Evolutionary conservation across 1,140 invertebrate genomes (phyloP).

Genomic region (Nixonia krombeini): DNA sequence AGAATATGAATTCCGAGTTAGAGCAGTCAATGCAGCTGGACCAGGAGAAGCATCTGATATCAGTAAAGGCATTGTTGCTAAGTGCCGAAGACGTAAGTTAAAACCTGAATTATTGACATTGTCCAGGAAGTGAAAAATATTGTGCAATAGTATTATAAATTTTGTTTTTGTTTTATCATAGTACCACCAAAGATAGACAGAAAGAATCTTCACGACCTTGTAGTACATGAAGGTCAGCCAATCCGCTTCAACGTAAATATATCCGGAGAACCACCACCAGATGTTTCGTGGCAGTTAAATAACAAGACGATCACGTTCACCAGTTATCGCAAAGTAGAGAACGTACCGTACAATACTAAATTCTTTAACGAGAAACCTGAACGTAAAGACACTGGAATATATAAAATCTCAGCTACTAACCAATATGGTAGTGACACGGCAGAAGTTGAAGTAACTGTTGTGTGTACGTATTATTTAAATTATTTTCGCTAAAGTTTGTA

Average conservation of each 20-base stretch:
- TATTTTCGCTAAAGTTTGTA: no score
- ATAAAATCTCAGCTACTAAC: conserved; percentile 88
- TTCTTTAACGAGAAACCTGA: conserved; percentile 86
- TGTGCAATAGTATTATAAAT: no score
- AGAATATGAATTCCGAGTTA: conserved; percentile 90
- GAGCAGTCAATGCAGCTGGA: conserved; percentile 85
- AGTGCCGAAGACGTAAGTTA: conserved; percentile 89
- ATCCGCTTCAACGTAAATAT: conserved; percentile 89
- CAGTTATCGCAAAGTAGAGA: conserved; percentile 79
- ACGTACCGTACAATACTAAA: conserved; percentile 89
- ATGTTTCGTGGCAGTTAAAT: conserved; percentile 80
- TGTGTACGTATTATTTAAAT: conserved; percentile 77
- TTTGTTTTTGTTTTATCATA: no score
- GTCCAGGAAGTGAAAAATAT: no score
- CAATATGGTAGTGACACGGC: conserved; percentile 90
- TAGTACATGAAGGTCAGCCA: conserved; percentile 86
- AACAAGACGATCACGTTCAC: conserved; percentile 74
- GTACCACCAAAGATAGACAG: conserved; percentile 94
- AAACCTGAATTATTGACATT: no score
- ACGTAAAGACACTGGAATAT: conserved; percentile 87
- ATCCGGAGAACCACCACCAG: conserved; percentile 86
- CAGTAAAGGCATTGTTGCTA: conserved; percentile 83
- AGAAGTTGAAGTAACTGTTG: conserved; percentile 91
- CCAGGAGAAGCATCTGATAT: conserved; percentile 84
- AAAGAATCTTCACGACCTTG: conserved; percentile 82